A percentile compares a stretch with the other conserved stretches of the same genome.
Evolutionary conservation across 2,888 invertebrate species (phyloP).

Genomic region (Labia minor): DNA sequence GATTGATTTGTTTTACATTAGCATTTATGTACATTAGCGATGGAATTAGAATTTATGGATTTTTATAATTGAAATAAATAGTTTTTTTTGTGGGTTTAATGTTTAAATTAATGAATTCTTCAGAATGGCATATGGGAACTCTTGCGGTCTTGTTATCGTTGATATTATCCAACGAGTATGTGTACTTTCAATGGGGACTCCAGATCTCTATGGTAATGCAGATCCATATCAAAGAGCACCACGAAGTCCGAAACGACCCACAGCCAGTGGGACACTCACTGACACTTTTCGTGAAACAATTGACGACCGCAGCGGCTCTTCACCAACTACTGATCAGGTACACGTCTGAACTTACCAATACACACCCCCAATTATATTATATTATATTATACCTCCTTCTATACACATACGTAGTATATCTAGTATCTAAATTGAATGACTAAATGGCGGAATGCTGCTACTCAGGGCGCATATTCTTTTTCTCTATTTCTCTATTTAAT

Average conservation of each 20-base stretch:
- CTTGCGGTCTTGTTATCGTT: constrained; percentile 87
- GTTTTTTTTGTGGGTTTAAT: no score
- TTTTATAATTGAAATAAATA: no score
- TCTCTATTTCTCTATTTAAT: no score
- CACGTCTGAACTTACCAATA: not conserved
- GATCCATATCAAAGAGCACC: constrained; percentile 77
- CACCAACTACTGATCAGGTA: constrained; percentile 86
- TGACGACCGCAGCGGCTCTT: constrained; percentile 51
- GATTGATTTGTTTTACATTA: no score
- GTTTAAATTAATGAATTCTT: constrained; percentile 31
- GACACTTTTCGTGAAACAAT: constrained; percentile 35
- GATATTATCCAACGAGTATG: constrained; percentile 86
- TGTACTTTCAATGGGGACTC: constrained; percentile 77
- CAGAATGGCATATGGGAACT: constrained; percentile 96
- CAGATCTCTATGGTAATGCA: constrained; percentile 80
- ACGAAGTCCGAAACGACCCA: constrained; percentile 57
- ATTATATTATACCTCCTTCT: not conserved
- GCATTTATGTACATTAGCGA: no score
- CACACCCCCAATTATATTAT: no score
- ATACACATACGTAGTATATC: no score
- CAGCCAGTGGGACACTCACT: constrained; percentile 32
- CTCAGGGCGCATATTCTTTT: not conserved
- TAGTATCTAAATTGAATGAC: not conserved
- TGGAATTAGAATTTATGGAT: no score
- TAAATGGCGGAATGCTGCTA: not conserved